These are phyloP conservation scores for Anodontia alba DNA, from an alignment of 2,888 invertebrate genomes.

Conservation along the genomic window DNA sequence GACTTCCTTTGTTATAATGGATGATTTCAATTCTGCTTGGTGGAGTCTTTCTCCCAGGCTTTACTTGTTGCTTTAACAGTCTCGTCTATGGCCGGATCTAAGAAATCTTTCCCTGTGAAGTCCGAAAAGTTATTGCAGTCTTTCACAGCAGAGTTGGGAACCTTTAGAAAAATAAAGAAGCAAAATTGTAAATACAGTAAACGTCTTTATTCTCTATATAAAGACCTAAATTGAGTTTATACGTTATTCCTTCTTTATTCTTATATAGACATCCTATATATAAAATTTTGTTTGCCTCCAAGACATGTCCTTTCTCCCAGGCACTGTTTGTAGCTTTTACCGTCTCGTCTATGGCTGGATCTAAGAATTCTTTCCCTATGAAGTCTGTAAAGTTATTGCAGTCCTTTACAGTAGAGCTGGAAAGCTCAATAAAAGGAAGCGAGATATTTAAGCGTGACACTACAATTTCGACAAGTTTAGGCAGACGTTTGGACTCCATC, in stretches of 20 bases:
- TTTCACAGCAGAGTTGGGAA: conserved; percentile 68
- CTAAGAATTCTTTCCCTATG: conserved; percentile 72
- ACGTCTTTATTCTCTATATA: no score
- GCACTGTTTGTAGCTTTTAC: conserved; percentile 49
- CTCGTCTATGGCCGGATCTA: conserved; percentile 70
- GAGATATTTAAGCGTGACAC: not conserved
- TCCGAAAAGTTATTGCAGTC: conserved; percentile 70
- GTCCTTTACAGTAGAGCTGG: conserved; percentile 67
- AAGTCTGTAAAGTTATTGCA: conserved; percentile 71
- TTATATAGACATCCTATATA: no score
- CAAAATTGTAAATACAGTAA: not conserved
- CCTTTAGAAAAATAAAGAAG: conserved; percentile 56
- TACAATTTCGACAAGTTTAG: no score
- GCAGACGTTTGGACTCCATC: no score
- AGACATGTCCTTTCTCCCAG: conserved; percentile 8
- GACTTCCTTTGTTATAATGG: no score
- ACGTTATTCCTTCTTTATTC: no score
- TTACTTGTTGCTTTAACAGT: conserved; percentile 60
- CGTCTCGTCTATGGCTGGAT: conserved; percentile 70
- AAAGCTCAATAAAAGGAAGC: conserved; percentile 58
- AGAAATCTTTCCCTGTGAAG: conserved; percentile 69
- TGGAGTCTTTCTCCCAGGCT: conserved; percentile 14
- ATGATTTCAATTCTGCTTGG: no score
- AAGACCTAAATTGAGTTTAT: no score
- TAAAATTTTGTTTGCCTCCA: no score